Base-by-base conservation (phyloP, 1,140 invertebrate genomes). In the Whitmania pigra region DNA sequence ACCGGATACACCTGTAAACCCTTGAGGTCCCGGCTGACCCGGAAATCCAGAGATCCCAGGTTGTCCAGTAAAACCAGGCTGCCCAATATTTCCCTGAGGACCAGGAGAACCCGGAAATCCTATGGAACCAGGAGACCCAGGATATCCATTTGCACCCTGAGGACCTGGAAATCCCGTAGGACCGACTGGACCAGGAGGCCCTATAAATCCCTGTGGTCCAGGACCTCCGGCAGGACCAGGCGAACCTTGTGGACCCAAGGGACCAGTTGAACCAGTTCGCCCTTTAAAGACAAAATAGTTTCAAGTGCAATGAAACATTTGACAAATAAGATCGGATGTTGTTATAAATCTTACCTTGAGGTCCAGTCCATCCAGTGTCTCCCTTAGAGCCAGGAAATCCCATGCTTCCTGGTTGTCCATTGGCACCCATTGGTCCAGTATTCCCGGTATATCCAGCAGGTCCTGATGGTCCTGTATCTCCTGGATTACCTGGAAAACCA, bases 401-500 rank as follows among this genome's bases (percentile, higher is more conserved):
- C 25, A 25, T 31, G 20, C 53, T 29, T 60, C 71, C 71, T 22
- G 53, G 53, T 53, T 13, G n/a, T 20, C 69, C 57, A 57, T 2
- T 63, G n/a, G 71, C n/a, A 29, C 71, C 71, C 6, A 22, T 71
- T 27, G 53, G 0, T 9, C 71, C 71, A 31, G 71, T 57, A 11
- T 22, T 6, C 22, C 53, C 71, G 3, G n/a, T 53, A 17, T 53
- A 53, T 20, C 57, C 71, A 9, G 6, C 15, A 20, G 29, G 53
- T n/a, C 71, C 71, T 66, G 22, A 36, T 15, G 27, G 25, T 29
- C 71, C 57, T 31, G 36, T 27, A 53, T 20, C 18, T 70, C 69
- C 69, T 2, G 69, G 40, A 27, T 25, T 20, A 70, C 69, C 69
- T 31, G 69, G 31, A 53, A 70, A 70, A 53, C 69, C 69, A 53